A percentile compares a stretch with the other conserved stretches of the same genome.
Conservation (phyloP, 2,797 vertebrate genomes). For the Pseudopleuronectes americanus region DNA sequence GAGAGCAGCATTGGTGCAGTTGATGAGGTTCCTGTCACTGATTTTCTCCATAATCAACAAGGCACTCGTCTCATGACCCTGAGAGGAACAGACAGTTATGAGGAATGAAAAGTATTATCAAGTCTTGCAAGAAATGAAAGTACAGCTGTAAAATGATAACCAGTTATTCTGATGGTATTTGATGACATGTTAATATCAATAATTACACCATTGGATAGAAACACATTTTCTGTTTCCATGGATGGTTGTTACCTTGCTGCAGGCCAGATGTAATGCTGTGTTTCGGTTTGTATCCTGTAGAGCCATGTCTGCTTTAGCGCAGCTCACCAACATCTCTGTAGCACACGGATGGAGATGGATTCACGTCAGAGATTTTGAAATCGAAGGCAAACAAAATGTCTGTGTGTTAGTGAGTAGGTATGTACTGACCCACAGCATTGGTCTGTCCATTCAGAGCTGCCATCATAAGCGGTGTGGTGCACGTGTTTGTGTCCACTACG, state of each 20-base stretch:
- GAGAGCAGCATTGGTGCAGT: conserved; percentile 72
- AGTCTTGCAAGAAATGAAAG: no score
- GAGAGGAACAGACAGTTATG: conserved; percentile 5
- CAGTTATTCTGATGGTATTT: background rate
- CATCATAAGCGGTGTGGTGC: conserved; percentile 95
- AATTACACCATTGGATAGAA: background rate
- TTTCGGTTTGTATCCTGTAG: conserved; percentile 91
- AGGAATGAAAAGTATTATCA: background rate
- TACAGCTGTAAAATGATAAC: no score
- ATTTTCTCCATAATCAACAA: conserved; percentile 80
- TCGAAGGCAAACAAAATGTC: background rate
- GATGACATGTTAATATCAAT: background rate
- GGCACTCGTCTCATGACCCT: conserved; percentile 78
- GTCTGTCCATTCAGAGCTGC: conserved; percentile 96
- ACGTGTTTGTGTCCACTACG: conserved; percentile 80
- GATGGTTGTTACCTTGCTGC: conserved; percentile 70
- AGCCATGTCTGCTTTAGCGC: conserved; percentile 92
- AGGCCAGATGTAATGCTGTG: conserved; percentile 94
- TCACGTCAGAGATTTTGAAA: background rate
- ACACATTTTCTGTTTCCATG: no score
- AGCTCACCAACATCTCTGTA: conserved; percentile 94
- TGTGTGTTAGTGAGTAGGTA: background rate
- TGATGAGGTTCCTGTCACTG: conserved; percentile 73
- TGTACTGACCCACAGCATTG: conserved; percentile 91
- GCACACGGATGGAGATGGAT: conserved; percentile 27